A percentile compares a stretch with the other conserved stretches of the same genome.
phyloP scores from a whole-genome alignment of 2,888 invertebrate species.

The Caenorhabditis sp. region DNA sequence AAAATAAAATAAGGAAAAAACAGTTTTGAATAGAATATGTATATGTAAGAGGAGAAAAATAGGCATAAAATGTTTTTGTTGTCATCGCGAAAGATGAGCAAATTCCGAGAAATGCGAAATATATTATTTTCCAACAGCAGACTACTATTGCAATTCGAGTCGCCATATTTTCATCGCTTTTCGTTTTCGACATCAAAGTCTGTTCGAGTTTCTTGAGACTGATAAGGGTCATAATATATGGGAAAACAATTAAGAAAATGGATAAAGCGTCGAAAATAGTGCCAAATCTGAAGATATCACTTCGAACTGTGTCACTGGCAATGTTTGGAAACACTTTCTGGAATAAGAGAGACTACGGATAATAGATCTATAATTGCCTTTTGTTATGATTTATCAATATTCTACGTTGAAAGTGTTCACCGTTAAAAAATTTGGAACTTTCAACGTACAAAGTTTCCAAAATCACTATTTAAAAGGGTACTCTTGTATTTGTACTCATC shows the following conservation, averaged over 20 bases:
- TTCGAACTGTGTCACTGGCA: not conserved
- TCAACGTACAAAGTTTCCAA: too few relatives aligned
- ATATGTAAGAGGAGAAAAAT: not conserved
- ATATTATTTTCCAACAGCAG: not conserved
- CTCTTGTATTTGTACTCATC: too few relatives aligned
- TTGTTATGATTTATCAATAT: too few relatives aligned
- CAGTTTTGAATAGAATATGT: not conserved
- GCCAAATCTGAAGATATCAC: not conserved
- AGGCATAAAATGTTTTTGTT: not conserved
- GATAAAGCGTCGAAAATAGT: not conserved
- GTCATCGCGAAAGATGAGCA: not conserved
- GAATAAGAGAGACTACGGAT: too few relatives aligned
- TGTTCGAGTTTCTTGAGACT: not conserved
- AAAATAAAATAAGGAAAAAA: not conserved
- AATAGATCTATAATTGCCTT: too few relatives aligned
- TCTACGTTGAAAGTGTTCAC: too few relatives aligned
- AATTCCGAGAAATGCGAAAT: not conserved
- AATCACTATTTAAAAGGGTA: too few relatives aligned
- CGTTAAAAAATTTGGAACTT: too few relatives aligned
- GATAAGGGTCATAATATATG: not conserved
- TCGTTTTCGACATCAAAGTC: slow-evolving; percentile 9
- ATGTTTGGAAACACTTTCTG: not conserved
- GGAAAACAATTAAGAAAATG: not conserved
- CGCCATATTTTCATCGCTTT: slow-evolving; percentile 14
- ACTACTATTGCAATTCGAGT: not conserved